phyloP scores from a whole-genome alignment of 2,888 invertebrate species.

The Alitta virens region DNA sequence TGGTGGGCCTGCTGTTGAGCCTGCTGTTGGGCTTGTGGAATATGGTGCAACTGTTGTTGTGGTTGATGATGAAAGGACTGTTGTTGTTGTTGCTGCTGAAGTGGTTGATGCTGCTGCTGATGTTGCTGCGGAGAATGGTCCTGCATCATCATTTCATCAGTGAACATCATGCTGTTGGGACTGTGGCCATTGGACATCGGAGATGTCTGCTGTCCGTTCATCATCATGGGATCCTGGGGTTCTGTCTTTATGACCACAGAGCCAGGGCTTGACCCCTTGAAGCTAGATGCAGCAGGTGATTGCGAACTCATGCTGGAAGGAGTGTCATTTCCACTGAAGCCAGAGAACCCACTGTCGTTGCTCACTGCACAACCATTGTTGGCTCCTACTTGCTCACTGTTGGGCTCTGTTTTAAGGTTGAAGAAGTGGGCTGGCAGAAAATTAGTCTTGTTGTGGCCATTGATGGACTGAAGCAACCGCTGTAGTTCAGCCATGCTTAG shows the following conservation, averaged over 20 bases:
- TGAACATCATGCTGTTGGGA: not conserved
- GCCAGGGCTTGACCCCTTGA: not conserved
- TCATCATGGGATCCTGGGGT: constrained; percentile 2
- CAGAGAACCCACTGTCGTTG: constrained; percentile 30
- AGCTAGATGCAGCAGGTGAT: constrained; percentile 28
- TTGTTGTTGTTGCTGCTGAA: constrained; percentile 5
- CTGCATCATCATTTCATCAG: not conserved
- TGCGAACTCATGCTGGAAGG: constrained; percentile 37
- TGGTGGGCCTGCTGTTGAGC: not conserved
- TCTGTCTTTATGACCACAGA: constrained; percentile 12
- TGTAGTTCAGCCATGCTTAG: constrained; percentile 52
- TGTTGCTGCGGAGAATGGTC: constrained; percentile 7
- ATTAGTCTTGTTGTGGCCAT: constrained; percentile 25
- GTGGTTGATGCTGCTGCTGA: constrained; percentile 10
- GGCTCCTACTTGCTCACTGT: not conserved
- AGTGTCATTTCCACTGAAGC: constrained; percentile 36
- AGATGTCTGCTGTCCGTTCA: not conserved
- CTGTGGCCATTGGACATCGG: not conserved
- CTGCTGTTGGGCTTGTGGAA: constrained; percentile 1
- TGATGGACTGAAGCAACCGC: constrained; percentile 42
- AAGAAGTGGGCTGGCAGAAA: constrained; percentile 14
- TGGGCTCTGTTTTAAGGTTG: constrained; percentile 15
- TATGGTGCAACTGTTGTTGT: constrained; percentile 4
- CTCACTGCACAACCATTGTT: constrained; percentile 2
- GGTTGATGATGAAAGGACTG: not conserved